A percentile compares a stretch with the other conserved stretches of the same genome.
phyloP scores from a whole-genome alignment of 92 coral and sea anemone genomes.

The Muricea muricata region DNA sequence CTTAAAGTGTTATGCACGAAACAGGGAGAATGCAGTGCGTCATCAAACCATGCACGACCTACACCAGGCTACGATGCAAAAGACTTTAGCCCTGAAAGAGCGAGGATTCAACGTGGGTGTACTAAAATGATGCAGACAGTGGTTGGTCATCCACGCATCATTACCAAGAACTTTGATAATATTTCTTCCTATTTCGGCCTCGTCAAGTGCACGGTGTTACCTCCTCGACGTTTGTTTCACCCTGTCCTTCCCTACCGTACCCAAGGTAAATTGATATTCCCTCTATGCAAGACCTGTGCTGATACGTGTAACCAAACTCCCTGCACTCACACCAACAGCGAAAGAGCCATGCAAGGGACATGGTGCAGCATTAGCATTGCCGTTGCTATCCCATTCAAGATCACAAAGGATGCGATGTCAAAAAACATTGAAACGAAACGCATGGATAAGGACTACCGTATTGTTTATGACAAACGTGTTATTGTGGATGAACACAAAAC shows the following conservation, averaged over 20 bases:
- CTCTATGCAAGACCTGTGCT: not conserved
- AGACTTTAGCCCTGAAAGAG: not conserved
- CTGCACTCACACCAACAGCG: not conserved
- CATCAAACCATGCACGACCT: slow-evolving; percentile 49
- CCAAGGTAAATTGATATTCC: not conserved
- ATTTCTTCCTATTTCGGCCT: too few species aligned
- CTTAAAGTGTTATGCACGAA: slow-evolving; percentile 32
- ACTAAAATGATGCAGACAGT: too few species aligned
- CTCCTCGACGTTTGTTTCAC: not conserved
- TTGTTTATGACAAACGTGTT: too few species aligned
- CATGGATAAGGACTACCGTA: too few species aligned
- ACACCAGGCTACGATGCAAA: slow-evolving; percentile 35
- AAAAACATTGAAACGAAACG: too few species aligned
- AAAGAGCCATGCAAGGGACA: not conserved
- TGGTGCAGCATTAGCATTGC: not conserved
- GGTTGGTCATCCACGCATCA: too few species aligned
- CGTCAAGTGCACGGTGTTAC: not conserved
- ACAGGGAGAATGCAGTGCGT: slow-evolving; percentile 2
- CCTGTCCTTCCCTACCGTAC: not conserved
- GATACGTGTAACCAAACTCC: not conserved
- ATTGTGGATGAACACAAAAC: too few species aligned
- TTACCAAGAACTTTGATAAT: too few species aligned
- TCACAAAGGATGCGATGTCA: too few species aligned
- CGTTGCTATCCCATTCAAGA: too few species aligned
- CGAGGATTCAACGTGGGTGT: slow-evolving; percentile 38